Evolutionary conservation across 2,888 invertebrate genomes (phyloP).

Genomic region (Stictocephala bisonia): DNA sequence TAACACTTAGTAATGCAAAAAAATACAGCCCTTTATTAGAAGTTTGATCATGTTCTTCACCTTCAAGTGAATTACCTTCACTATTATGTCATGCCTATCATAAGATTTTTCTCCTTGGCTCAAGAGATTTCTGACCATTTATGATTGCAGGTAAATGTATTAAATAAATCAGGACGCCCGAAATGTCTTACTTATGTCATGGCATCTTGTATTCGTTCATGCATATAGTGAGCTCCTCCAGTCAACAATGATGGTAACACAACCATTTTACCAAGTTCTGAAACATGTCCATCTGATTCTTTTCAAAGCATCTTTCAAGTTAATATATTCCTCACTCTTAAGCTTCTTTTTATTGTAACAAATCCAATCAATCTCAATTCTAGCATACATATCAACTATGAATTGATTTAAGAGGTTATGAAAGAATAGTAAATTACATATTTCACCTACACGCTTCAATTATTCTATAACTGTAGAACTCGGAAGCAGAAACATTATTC

Average conservation of each 20-base stretch:
- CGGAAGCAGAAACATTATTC: not conserved
- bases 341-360: slow-evolving; percentile 61
- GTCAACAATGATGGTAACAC: slow-evolving; percentile 60
- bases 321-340: slow-evolving; percentile 59
- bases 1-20: slow-evolving; percentile 58
- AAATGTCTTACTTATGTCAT: slow-evolving; percentile 60
- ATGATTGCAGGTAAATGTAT: slow-evolving; percentile 60
- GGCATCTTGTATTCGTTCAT: slow-evolving; percentile 61
- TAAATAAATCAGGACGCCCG: slow-evolving; percentile 58
- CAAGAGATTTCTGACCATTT: slow-evolving; percentile 57
- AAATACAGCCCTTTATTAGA: slow-evolving; percentile 47
- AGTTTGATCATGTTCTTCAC: slow-evolving; percentile 42
- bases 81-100: slow-evolving; percentile 58
- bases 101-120: slow-evolving; percentile 47
- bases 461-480: slow-evolving; percentile 19
- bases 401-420: slow-evolving; percentile 59
- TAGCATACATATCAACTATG: slow-evolving; percentile 62
- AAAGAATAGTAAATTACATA: slow-evolving; percentile 29
- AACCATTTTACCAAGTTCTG: slow-evolving; percentile 56
- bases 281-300: slow-evolving; percentile 55
- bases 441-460: slow-evolving; percentile 44
- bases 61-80: slow-evolving; percentile 50
- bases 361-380: slow-evolving; percentile 62
- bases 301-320: slow-evolving; percentile 61
- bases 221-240: slow-evolving; percentile 59